Conservation (phyloP, 2,113 vertebrate genomes). For the Phyllopteryx taeniolatus region DNA sequence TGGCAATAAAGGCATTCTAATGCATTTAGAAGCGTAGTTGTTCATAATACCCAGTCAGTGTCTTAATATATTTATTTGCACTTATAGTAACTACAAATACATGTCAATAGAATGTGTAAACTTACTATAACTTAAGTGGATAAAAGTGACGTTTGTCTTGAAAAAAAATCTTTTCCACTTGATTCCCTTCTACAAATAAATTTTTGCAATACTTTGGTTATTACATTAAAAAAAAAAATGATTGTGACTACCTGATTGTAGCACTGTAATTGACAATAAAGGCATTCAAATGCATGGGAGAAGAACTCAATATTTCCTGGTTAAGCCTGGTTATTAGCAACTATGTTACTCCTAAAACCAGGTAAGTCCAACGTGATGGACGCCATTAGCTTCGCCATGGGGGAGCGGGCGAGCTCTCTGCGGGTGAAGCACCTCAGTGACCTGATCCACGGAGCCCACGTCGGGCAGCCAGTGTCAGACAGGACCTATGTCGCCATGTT, state of each 20-base stretch:
- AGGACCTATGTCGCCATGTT: slow-evolving; percentile 78
- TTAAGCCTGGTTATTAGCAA: neutral
- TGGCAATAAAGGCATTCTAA: no score
- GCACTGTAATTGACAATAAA: neutral
- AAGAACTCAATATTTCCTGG: neutral
- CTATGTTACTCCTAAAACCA: neutral
- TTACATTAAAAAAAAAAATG: no score
- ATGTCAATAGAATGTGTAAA: no score
- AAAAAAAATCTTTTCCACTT: no score
- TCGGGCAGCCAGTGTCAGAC: slow-evolving; percentile 78
- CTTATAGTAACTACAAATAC: no score
- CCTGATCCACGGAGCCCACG: slow-evolving; percentile 87
- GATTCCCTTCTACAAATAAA: no score
- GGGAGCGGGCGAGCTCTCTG: slow-evolving; percentile 77
- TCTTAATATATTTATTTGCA: no score
- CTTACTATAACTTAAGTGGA: no score
- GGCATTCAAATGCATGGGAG: neutral
- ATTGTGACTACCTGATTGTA: neutral
- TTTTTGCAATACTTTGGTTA: no score
- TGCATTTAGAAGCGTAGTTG: no score
- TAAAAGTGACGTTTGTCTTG: no score
- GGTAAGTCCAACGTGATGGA: slow-evolving; percentile 98
- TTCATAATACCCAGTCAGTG: no score
- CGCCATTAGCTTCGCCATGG: slow-evolving; percentile 89
- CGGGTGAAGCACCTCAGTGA: slow-evolving; percentile 82